Base-by-base conservation (phyloP, 1,140 invertebrate genomes). In the Parasteatoda tepidariorum region DNA sequence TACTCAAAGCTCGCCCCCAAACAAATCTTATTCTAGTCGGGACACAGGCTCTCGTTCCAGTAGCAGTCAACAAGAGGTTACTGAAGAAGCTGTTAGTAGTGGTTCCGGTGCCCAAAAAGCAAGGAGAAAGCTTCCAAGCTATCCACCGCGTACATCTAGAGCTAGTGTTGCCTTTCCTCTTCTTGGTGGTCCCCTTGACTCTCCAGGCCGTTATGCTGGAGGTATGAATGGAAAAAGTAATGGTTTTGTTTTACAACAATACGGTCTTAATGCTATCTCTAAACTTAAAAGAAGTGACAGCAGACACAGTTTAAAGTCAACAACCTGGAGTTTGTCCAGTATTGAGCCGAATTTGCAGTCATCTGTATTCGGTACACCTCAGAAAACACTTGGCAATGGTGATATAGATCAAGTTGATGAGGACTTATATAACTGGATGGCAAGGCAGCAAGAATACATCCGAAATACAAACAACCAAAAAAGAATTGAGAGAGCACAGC, bases 361-460 rank as follows among this genome's bases (percentile, higher is more conserved):
- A 13, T 86, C 86, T 62, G 57, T 85, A 86, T 30, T 84, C 84
- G 85, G 82, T 15, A 87, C 87, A 18, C 87, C 87, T 26, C 66
- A 83, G 26, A 83, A 84, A 68, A 61, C 33, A 33, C 34, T 84
- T 84, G 22, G 85, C 38, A 57, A 87, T 55, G 86, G 85, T 64
- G 85, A 87, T 38, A 73, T 81, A 41, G 84, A 87, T 31, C 86
- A 88, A 64, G 87, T 88, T 38, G 87, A 88, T n/a, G 95, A 97
- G 88, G 95, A 96, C 90, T 89, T 98, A 41, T 98, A 98, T 87
- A 95, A 94, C 84, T 98, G 96, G 96, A 97, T 98, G 96, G 94
- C 95, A 0, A 95, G 96, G 87, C 96, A 97, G 86, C 95, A 97
- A 88, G 92, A 93, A 84, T 92, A 90, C 68, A 84, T 86, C 15